Evolutionary conservation across 1,140 invertebrate genomes (phyloP), one percentile per base, ranked within the genome.

Genomic region (Sycobia sp.): DNA sequence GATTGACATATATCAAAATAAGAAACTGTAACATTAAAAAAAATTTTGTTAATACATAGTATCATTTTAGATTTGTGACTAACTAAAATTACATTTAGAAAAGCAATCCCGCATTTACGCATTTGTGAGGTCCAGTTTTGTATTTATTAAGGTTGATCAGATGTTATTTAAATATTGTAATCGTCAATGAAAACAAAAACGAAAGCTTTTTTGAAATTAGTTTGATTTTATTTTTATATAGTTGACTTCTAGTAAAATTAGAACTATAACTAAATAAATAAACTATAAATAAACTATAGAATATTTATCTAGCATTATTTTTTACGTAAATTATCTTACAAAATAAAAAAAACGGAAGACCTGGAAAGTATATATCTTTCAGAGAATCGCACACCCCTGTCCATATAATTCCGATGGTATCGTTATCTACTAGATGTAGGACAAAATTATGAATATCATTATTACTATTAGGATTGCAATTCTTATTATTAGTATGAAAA

Each of bases 381-480:
- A 64, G 62, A 64, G 46, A 57, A 51, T 53, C 39, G 62, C 62
- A 64, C 62, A 64, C 54, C 62, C 55, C 39, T 34, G 20, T 53
- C 32, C 23, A 20, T 29, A 51, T 51, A 39, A 58, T 58, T 59
- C n/a, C 39, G 20, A 63, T 57, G 29, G 46, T 57, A 57, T 32
- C 44, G 25, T 56, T 49, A 1, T 62, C 7, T 55, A 41, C 8
- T 55, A 49, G 36, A 10, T 11, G 20, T 36, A 54, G 14, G 39
- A 25, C 3, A 34, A 16, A 23, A 16, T 32, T 16, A 32, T 49
- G 16, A 36, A 16, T 32, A 23, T 32, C 32, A n/a, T 9, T 44
- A 23, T 32, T 32, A 32, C 18, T 29, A 16, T 27, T 47, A 3
- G 2, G 11, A 32, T 36, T 51, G 10, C 18, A 20, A 23, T 36